Percentiles rank a stretch among this genome's conserved stretches.
Conservation (phyloP, 35 echinoderm and acorn worm genomes). For the Patiria miniata region DNA sequence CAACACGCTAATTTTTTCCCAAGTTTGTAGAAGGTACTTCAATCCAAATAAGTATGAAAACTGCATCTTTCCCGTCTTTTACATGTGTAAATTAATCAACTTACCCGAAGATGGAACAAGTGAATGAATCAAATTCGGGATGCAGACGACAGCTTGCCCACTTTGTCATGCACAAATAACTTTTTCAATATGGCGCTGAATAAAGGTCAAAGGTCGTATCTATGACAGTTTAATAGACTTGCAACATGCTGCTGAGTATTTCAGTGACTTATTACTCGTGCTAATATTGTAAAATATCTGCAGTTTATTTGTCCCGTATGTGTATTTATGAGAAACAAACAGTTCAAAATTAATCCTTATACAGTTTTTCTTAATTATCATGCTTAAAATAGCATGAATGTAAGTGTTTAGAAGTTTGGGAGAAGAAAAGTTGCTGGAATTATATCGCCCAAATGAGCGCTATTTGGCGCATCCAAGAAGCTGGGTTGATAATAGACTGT, state of each 20-base stretch:
- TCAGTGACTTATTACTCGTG: too few relatives aligned
- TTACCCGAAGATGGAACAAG: too few relatives aligned
- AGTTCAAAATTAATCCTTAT: neutral
- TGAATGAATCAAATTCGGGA: neutral
- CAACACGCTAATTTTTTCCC: too few relatives aligned
- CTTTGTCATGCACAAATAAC: neutral
- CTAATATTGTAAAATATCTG: too few relatives aligned
- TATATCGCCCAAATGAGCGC: neutral
- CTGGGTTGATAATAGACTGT: neutral
- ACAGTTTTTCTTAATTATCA: neutral
- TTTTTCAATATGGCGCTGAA: neutral
- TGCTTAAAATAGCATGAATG: neutral
- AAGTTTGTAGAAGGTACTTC: too few relatives aligned
- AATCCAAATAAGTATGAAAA: too few relatives aligned
- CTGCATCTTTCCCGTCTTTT: too few relatives aligned
- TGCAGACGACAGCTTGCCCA: neutral
- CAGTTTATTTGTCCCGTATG: neutral
- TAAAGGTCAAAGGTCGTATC: neutral
- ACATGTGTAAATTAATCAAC: too few relatives aligned
- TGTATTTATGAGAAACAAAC: neutral
- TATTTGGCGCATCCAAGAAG: neutral
- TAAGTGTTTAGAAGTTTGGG: neutral
- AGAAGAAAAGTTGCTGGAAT: neutral
- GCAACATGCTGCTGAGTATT: neutral
- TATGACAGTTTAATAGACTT: neutral